phyloP scores from a whole-genome alignment of 2,797 vertebrate genomes.

The Kryptolebias ocellatus region DNA sequence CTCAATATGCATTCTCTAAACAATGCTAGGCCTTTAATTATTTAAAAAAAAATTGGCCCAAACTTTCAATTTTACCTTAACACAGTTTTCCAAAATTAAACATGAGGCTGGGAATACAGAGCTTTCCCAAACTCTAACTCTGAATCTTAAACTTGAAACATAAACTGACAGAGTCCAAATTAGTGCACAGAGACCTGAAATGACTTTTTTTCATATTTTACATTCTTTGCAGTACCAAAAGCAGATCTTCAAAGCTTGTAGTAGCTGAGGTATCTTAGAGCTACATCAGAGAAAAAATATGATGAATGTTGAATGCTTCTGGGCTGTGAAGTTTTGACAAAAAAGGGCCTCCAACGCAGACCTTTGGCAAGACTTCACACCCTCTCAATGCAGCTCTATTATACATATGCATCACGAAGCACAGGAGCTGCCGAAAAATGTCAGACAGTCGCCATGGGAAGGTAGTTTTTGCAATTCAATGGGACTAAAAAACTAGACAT shows the following conservation, averaged over 20 bases:
- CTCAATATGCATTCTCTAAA: no score
- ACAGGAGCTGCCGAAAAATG: conserved; percentile 22
- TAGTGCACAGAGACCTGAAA: conserved; percentile 43
- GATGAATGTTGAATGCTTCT: conserved; percentile 73
- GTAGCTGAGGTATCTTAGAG: conserved; percentile 53
- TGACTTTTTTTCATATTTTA: conserved; percentile 50
- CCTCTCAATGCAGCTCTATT: conserved; percentile 38
- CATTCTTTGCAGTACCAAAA: conserved; percentile 54
- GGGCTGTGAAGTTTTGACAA: conserved; percentile 67
- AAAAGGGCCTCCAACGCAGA: conserved; percentile 51
- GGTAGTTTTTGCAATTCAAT: conserved; percentile 39
- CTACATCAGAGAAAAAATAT: conserved; percentile 56
- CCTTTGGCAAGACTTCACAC: conserved; percentile 54
- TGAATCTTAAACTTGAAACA: conserved; percentile 38
- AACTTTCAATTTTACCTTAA: conserved; percentile 6
- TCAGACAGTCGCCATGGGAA: conserved; percentile 30
- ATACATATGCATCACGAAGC: conserved; percentile 50
- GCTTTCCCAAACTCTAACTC: conserved; percentile 22
- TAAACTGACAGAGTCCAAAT: conserved; percentile 46
- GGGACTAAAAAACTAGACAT: conserved; percentile 31
- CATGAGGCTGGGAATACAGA: conserved; percentile 27
- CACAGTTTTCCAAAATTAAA: conserved; percentile 30
- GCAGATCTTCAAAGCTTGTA: conserved; percentile 65
- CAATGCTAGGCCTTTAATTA: neutral
- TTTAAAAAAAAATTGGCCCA: neutral